Base-by-base conservation (phyloP, 1,140 invertebrate species). In the Microplitis demolitor region DNA sequence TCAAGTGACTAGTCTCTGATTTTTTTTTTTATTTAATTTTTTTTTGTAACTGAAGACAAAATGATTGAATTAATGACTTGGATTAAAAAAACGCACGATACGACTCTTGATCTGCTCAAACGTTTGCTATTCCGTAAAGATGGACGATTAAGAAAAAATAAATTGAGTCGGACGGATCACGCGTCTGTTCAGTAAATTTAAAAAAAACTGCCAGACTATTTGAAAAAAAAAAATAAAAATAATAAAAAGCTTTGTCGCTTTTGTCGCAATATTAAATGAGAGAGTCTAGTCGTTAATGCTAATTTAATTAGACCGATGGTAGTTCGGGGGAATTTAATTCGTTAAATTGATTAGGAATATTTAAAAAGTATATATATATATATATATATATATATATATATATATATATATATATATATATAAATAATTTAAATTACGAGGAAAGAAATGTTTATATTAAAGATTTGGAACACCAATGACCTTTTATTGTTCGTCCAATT, bases 401-500 rank as follows among this genome's bases (percentile, higher is more conserved):
- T n/a, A n/a, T n/a, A n/a, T n/a, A n/a, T n/a, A n/a, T n/a, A n/a
- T n/a, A n/a, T n/a, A n/a, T n/a, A 64, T 39, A 39, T 3, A 39
- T 45, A 14, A n/a, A 64, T 45, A 45, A 39, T 4, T 24, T 24
- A 24, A 24, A 24, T 24, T 24, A 24, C 24, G 39, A 45, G 39
- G 2, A 11, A 45, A 45, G 53, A 54, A 54, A 54, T 54, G 16
- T 54, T 54, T 54, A 54, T 67, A 24, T 16, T 9, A 8, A 51
- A 67, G 9, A 33, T 50, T 33, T 24, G 50, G 13, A 63, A 56
- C 51, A 39, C 66, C 53, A 67, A 54, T 50, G 50, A 54, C 66
- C 66, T 67, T 34, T 56, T 16, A 16, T 34, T 54, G 13, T 34
- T 67, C 51, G 66, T 67, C 66, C 66, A 67, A 51, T 56, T 9